Base-by-base conservation (phyloP, 2,888 invertebrate genomes). In the Drosophila atripex region DNA sequence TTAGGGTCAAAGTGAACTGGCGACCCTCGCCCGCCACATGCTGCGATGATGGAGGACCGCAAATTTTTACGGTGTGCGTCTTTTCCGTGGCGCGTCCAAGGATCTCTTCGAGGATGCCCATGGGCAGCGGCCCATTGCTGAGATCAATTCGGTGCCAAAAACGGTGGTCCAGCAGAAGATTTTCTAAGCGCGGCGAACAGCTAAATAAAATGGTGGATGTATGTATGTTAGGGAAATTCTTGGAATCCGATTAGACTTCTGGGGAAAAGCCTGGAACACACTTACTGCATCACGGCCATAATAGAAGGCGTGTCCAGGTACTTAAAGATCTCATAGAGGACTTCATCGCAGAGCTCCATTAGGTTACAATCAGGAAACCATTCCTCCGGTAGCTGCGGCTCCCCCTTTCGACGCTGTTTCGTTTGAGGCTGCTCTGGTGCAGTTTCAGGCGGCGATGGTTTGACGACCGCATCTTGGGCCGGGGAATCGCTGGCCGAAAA, bases 111-210 rank as follows among this genome's bases (percentile, higher is more conserved):
- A 92, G 73, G 11, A 88, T 89, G 16, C 82, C 84, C 14, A 89
- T 65, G 0, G 89, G 80, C 23, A 90, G 71, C 2, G 88, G 84
- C 3, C 88, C 82, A 18, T 80, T 77, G 55, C 89, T 86, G 32
- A 91, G 80, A 74, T 92, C 90, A 25, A 91, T 89, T 32, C 87
- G 65, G 25, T 84, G 79, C 91, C 92, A 92, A 6, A 92, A 87
- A 21, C 90, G 89, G 47, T 84, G 89, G 66, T 92, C 92, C 56
- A 88, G 66, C 1, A 90, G 80, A 14, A 92, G 72, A 43, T 70
- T 85, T 60, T 88, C 86, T 32, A 92, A 88, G 7, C 90, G 90
- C 2, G 76, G 76, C 38, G 91, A 91, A 25, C 90, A 89, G 32
- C 92, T 92, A 64, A 23, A 43, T 3, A 4, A 14, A 8, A 18